phyloP scores from a whole-genome alignment of 2,797 vertebrate genomes.

The Poeciliopsis infans region DNA sequence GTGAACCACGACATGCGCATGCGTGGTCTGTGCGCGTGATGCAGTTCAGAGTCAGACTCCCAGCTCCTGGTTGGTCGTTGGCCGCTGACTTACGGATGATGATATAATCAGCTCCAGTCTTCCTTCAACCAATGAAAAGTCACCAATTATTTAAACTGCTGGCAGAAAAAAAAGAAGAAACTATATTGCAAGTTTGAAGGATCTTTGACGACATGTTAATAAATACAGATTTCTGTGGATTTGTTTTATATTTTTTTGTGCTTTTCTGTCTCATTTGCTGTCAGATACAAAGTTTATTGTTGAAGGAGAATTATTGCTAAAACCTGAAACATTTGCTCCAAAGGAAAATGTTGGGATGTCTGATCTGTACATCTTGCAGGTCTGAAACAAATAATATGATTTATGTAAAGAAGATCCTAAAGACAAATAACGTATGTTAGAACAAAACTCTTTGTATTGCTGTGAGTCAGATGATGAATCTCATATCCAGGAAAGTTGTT shows the following conservation, averaged over 20 bases:
- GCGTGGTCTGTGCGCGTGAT: conserved; percentile 27
- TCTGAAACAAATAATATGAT: background rate
- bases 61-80: conserved; percentile 19
- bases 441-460: background rate
- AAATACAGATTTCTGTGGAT: background rate
- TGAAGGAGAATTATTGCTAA: background rate
- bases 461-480: background rate
- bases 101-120: conserved; percentile 1
- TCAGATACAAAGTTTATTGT: background rate
- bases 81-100: background rate
- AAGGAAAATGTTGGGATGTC: background rate
- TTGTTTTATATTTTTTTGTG: background rate
- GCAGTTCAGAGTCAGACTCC: conserved; percentile 31
- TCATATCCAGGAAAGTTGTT: background rate
- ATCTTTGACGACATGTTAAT: background rate
- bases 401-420: no score
- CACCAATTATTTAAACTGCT: background rate
- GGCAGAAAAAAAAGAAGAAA: background rate
- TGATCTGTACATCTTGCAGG: background rate
- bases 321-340: background rate
- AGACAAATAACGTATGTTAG: no score
- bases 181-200: background rate
- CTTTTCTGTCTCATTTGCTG: background rate
- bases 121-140: background rate
- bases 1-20: conserved; percentile 45